These are phyloP conservation scores for Stenolophus ochropezus DNA, from an alignment of 2,888 invertebrate species.

Conservation along the genomic window DNA sequence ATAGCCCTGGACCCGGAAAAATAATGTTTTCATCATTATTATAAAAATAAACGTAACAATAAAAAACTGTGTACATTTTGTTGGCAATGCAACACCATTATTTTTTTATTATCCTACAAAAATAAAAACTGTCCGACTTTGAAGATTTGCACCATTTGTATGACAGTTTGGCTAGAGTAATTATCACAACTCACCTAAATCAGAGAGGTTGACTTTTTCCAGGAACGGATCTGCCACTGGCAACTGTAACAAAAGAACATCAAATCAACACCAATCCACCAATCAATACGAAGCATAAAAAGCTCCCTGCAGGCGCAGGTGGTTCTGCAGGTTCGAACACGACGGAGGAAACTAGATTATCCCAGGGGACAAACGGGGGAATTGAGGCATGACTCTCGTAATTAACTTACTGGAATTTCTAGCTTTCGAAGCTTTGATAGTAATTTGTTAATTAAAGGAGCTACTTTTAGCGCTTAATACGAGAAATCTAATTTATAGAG, in stretches of 20 bases:
- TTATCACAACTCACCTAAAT: constrained; percentile 76
- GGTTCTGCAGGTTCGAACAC: not conserved
- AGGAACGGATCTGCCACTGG: constrained; percentile 94
- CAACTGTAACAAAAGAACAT: constrained; percentile 79
- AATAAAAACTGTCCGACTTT: not conserved
- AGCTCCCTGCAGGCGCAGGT: not conserved
- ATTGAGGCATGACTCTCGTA: constrained; percentile 1
- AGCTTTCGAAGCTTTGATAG: constrained; percentile 9
- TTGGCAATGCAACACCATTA: no score
- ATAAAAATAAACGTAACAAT: no score
- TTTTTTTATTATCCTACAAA: no score
- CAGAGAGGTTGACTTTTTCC: constrained; percentile 87
- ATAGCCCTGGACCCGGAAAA: no score
- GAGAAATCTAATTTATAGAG: not conserved
- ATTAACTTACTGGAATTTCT: constrained; percentile 23
- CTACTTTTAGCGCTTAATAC: constrained; percentile 2
- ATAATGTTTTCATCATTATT: no score
- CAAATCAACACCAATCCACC: constrained; percentile 2
- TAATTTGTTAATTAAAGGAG: constrained; percentile 14
- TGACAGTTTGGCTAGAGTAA: no score
- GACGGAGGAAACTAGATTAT: constrained; percentile 1
- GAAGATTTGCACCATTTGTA: not conserved
- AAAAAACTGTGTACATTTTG: no score
- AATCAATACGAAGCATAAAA: not conserved
- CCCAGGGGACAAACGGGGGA: not conserved